Base-by-base conservation (phyloP, 2,797 vertebrate genomes). In the Cuculus canorus region DNA sequence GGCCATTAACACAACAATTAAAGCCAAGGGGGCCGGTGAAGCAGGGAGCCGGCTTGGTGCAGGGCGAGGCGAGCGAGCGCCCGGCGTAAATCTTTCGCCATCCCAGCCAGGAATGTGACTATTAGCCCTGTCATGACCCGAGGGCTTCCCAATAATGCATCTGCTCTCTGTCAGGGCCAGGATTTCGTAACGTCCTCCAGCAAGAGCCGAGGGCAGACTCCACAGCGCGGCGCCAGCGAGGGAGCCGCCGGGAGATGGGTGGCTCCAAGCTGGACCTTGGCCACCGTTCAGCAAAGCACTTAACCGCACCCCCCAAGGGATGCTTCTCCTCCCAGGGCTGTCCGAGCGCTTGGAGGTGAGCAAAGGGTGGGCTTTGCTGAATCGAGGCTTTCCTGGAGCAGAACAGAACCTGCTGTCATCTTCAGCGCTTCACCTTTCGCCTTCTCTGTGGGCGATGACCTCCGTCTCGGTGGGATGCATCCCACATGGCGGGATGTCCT, bases 1-100 rank as follows among this genome's bases (percentile, higher is more conserved):
- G 96, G 96, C 97, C 97, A 98, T 98, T 98, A 98, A 97, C 97
- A 97, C 97, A 97, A 98, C 97, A 98, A 98, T 98, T 98, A 98
- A 97, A 98, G 97, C 97, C 93, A 86, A 96, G 97, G 97, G 97
- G 97, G 97, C 96, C 87, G 94, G 96, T 97, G 96, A 96, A 96
- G 94, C 85, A 94, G 93, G 96, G 97, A 97, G 97, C 97, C 96
- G 72, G 96, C 85, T 97, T 96, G 97, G 97, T 96, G 97, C 96
- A 96, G 96, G 96, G 95, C 95, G 94, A 97, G 93, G 95, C 94
- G 52, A 97, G 96, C 52, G 81, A 97, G 94, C 50, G 95, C 81
- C 70, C 83, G 13, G 95, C 91, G 95, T 97, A 97, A 98, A 98
- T 98, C 97, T 97, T 97, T 96, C 94, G 96, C 97, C 97, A 97